Conservation (phyloP, 2,888 invertebrate genomes). For the Caenorhabditis sulstoni region DNA sequence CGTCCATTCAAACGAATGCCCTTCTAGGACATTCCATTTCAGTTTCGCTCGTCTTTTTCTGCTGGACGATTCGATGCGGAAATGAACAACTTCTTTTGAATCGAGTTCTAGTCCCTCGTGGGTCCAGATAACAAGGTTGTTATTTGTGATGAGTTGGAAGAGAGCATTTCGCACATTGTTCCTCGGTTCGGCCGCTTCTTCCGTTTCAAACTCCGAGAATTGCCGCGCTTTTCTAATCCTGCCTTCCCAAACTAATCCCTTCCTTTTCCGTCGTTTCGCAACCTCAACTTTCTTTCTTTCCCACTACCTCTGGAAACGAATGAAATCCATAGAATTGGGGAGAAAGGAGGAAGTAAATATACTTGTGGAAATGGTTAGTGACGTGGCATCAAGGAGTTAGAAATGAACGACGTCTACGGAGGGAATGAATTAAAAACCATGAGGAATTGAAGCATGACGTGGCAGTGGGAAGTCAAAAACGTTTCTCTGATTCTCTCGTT, state of each 20-base stretch:
- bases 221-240: conserved; percentile 4
- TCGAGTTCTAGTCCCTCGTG: not conserved
- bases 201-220: conserved; percentile 30
- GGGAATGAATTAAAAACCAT: no score
- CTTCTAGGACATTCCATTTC: not conserved
- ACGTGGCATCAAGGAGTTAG: no score
- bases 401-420: no score
- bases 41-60: not conserved
- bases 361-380: no score
- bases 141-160: conserved; percentile 29
- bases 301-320: not conserved
- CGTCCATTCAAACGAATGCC: conserved; percentile 11
- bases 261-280: conserved; percentile 34
- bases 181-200: conserved; percentile 15
- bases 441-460: no score
- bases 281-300: conserved; percentile 16
- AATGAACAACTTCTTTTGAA: not conserved
- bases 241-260: conserved; percentile 25
- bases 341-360: no score
- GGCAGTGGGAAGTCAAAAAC: no score
- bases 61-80: not conserved
- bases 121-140: conserved; percentile 42
- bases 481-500: no score
- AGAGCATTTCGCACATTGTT: not conserved
- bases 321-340: no score